Evolutionary conservation across 2,888 invertebrate genomes (phyloP), one percentile per base, ranked within the genome.

Genomic region (Ormyrus rosae): DNA sequence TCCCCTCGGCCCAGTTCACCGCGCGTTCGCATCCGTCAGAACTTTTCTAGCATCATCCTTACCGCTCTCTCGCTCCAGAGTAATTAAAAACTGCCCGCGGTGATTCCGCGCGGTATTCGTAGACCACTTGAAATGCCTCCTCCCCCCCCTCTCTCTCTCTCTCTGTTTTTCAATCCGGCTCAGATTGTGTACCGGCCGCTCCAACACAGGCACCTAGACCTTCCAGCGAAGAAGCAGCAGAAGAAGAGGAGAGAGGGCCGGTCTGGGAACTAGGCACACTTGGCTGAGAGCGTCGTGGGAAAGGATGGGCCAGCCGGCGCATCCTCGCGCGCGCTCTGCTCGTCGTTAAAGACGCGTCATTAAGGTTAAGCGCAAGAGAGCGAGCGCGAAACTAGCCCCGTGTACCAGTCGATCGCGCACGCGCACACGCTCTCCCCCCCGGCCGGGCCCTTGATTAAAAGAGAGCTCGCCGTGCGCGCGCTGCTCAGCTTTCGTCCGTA

Each of bases 311-410:
- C 86, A 85, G 83, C 80, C 82, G 34, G 34, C 34, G 83, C 76
- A 82, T 83, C 83, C 83, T 72, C 84, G 83, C 83, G 58, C 65
- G 64, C 46, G 48, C 51, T 11, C 67, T 55, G 13, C 58, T 77
- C 87, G 86, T 90, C 88, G 87, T 89, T 90, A 89, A 89, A 89
- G 89, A 88, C 89, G 88, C 90, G 88, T 90, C 88, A 90, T 90
- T 90, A 90, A 89, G 89, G 90, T 88, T 89, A 88, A 87, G 87
- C 85, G 34, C 34, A 34, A 34, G 34, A 34, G 34, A 34, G 34
- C 34, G 34, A 34, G 34, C 34, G 88, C 75, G 69, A 78, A 58
- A 64, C 61, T 45, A 45, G 45, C 64, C 64, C 34, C 45, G 19
- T 13, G 13, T n/a, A 13, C 53, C 46, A 51, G n/a, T 46, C 19